These are phyloP conservation scores for Tetramorium simillimum DNA, from an alignment of 1,140 invertebrate species.

Conservation along the genomic window DNA sequence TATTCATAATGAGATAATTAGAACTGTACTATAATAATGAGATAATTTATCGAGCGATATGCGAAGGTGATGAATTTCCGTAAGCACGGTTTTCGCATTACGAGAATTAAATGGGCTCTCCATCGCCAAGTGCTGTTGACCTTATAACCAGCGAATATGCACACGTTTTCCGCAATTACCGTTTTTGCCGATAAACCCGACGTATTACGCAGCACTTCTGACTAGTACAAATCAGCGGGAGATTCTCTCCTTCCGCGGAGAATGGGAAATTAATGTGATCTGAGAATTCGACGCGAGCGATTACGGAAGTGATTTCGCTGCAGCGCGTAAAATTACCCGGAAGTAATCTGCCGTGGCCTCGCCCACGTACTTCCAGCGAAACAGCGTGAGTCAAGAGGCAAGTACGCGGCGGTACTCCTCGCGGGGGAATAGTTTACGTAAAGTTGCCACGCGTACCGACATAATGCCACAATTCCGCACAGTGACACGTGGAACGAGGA, in stretches of 20 bases:
- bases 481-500: neutral
- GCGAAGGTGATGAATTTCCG: neutral
- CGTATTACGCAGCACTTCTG: neutral
- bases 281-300: neutral
- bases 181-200: neutral
- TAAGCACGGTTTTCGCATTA: slow-evolving; percentile 19
- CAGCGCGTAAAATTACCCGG: slow-evolving; percentile 1
- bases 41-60: neutral
- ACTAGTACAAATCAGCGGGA: neutral
- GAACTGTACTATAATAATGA: neutral
- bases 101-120: neutral
- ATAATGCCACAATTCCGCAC: slow-evolving; percentile 33
- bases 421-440: neutral
- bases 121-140: neutral
- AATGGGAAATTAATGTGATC: neutral
- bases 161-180: neutral
- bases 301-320: neutral
- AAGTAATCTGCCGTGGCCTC: neutral
- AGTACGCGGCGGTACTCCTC: neutral
- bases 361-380: neutral
- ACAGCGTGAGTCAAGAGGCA: neutral
- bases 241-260: neutral
- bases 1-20: neutral
- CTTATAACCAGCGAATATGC: neutral
- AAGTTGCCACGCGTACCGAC: slow-evolving; percentile 19